Base-by-base conservation (phyloP, 2,888 invertebrate genomes). In the Lampropteryx suffumata region DNA sequence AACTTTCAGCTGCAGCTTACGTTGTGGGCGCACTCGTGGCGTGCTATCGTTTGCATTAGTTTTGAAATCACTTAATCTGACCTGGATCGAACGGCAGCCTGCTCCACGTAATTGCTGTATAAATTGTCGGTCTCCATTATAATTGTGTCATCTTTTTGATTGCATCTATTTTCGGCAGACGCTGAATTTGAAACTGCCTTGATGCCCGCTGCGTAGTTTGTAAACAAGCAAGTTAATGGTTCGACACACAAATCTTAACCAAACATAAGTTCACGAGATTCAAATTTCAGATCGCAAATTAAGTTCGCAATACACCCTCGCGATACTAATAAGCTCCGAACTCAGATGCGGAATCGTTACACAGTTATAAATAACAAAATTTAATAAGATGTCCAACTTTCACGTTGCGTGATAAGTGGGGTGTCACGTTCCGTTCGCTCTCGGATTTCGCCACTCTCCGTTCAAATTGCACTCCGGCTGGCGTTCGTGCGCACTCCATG, bases 31-130 rank as follows among this genome's bases (percentile, higher is more conserved):
- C 72, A 73, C 73, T 79, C 77, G 71, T 75, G 73, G 77, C 75
- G 69, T 80, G 76, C 76, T 79, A 76, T 81, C 79, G 84, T 79
- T 82, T 82, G 82, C 82, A 82, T 86, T 87, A 84, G 82, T 86
- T 85, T 83, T 77, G 80, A 86, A 86, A 86, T 84, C 85, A 86
- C 84, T 88, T 84, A 82, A 83, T 85, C 82, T 84, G 87, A 86
- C 85, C 86, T 78, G 81, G 79, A 85, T 87, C 76, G 82, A 83
- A 82, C 77, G 82, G 69, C 72, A 77, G 77, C 72, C 73, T 78
- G 80, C 83, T 79, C 73, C 79, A 79, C 79, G 73, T 86, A 84
- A 86, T 84, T 84, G 84, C 85, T 79, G 84, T 76, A 86, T 85
- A 85, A 84, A 84, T 84, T 82, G 73, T 79, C 75, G 81, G 71